Evolutionary conservation across 1,140 invertebrate species (phyloP), one percentile per base, ranked within the genome.

Genomic region (Tetranychus urticae): DNA sequence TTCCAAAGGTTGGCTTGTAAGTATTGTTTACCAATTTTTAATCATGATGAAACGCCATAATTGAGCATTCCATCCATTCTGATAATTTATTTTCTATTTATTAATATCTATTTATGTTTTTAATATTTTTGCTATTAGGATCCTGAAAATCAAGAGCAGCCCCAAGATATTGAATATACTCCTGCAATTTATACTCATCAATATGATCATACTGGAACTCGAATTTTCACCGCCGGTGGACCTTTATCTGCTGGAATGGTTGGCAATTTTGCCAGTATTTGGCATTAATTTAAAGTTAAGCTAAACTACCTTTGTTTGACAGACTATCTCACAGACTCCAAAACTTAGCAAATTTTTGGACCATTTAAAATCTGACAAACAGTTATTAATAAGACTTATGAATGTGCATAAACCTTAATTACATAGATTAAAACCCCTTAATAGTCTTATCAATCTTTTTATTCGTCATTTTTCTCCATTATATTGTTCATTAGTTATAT

Each of bases 121-220:
- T 23, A 23, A 23, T 23, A 23, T 23, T 23, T 23, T 23, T 23
- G 23, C 23, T 23, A 23, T 23, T 23, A 23, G 23, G 14, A 34
- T 58, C 14, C 33, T 58, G 56, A 36, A 13, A 14, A 7, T 46
- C 45, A 45, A 59, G 58, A 45, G 47, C 14, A 7, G 37, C 7
- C 13, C 23, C 3, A n/a, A 8, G 34, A 59, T 59, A 31, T 59
- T 37, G 86, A 87, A 71, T 87, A 89, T 70, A 84, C 85, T 31
- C 86, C 89, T 54, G 89, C 90, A 14, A 89, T 94, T 68, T 97
- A 96, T 71, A 93, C 90, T 1, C 91, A 96, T 70, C 90, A 87
- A 71, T 94, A 93, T 71, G 90, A 97, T 73, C 79, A 81, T 65
- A 87, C 82, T 57, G 88, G 88, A 34, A 92, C 88, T 7, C 74